Conservation (phyloP, 2,888 invertebrate genomes). For the Blera fallax region DNA sequence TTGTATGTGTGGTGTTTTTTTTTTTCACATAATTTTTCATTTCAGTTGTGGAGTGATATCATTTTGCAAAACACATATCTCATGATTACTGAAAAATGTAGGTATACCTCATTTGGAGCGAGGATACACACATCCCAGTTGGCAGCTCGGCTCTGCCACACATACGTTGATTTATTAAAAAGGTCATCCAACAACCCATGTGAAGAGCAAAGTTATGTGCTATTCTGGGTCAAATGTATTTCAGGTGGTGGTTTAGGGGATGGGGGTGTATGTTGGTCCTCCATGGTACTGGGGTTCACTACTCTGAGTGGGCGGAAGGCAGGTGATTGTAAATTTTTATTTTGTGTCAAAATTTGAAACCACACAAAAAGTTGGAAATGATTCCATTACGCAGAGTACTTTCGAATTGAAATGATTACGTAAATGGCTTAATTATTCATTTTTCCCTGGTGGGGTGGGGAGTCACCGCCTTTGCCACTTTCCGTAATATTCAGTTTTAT, state of each 20-base stretch:
- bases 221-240: constrained; percentile 57
- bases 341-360: constrained; percentile 59
- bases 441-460: too few relatives aligned
- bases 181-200: constrained; percentile 54
- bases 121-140: constrained; percentile 38
- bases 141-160: constrained; percentile 38
- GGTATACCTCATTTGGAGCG: constrained; percentile 60
- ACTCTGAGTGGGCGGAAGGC: not conserved
- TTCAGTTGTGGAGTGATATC: constrained; percentile 54
- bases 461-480: too few relatives aligned
- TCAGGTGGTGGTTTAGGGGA: not conserved
- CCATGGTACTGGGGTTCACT: too few relatives aligned
- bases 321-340: constrained; percentile 29
- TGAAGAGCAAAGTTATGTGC: constrained; percentile 26
- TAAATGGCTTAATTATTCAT: constrained; percentile 49
- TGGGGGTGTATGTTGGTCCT: not conserved
- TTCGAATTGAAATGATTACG: constrained; percentile 51
- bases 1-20: not conserved
- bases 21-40: constrained; percentile 59
- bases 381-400: constrained; percentile 34
- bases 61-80: constrained; percentile 63
- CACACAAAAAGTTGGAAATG: constrained; percentile 38
- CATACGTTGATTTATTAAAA: constrained; percentile 64
- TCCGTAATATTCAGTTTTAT: too few relatives aligned
- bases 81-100: constrained; percentile 58